Evolutionary conservation across 2,888 invertebrate genomes (phyloP).

Genomic region (Chrysopilus asiliformis): DNA sequence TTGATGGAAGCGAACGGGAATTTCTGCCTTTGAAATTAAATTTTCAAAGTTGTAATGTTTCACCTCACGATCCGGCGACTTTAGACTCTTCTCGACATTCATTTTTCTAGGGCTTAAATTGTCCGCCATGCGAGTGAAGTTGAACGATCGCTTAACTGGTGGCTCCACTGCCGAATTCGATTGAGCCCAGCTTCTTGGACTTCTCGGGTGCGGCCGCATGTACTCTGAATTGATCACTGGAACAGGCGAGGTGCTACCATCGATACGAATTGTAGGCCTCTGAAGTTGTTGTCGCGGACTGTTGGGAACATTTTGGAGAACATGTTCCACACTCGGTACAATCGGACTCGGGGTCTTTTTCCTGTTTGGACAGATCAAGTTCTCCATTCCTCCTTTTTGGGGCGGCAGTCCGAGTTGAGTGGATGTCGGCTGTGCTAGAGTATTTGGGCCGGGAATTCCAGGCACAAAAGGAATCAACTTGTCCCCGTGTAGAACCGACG

Average conservation of each 20-base stretch:
- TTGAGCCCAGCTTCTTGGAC: conserved; percentile 9
- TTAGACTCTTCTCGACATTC: conserved; percentile 6
- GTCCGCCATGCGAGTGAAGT: conserved; percentile 34
- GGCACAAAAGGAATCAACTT: conserved; percentile 76
- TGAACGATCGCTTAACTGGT: conserved; percentile 27
- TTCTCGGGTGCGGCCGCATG: conserved; percentile 8
- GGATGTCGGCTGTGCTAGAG: conserved; percentile 36
- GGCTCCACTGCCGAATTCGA: conserved; percentile 6
- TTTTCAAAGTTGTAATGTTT: conserved; percentile 29
- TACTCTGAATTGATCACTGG: background rate
- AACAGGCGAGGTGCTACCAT: background rate
- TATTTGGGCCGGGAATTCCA: conserved; percentile 73
- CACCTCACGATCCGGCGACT: conserved; percentile 23
- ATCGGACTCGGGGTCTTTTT: conserved; percentile 27
- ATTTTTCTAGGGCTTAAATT: conserved; percentile 27
- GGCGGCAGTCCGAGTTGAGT: conserved; percentile 15
- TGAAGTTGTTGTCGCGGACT: background rate
- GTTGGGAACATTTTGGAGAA: background rate
- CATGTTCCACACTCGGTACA: conserved; percentile 1
- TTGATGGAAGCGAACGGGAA: conserved; percentile 15
- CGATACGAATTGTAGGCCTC: conserved; percentile 9
- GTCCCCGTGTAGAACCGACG: conserved; percentile 46
- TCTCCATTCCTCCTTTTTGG: conserved; percentile 16
- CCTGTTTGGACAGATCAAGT: conserved; percentile 26
- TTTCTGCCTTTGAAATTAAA: conserved; percentile 21